Conservation (phyloP, 64 coral and sea anemone species). For the Stylophora pistillata region DNA sequence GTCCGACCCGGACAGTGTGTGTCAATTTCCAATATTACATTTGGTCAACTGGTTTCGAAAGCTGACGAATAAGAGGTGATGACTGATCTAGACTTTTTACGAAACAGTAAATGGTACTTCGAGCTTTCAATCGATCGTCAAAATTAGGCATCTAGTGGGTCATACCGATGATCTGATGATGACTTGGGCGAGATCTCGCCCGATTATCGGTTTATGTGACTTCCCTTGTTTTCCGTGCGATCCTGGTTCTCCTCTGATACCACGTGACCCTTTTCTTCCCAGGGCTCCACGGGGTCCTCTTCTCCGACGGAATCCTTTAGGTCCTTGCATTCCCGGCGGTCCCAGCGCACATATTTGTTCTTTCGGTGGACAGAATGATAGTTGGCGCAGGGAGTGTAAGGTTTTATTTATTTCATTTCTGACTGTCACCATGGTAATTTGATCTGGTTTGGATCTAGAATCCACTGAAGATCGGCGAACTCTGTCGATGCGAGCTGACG, state of each 20-base stretch:
- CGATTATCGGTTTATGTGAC: too few species aligned
- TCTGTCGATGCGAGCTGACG: not conserved
- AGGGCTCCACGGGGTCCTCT: not conserved
- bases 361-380: not conserved
- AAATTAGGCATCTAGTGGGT: too few species aligned
- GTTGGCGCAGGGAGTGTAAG: not conserved
- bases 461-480: not conserved
- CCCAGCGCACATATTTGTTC: constrained; percentile 3
- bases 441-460: not conserved
- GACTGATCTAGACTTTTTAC: too few species aligned
- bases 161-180: too few species aligned
- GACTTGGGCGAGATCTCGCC: too few species aligned
- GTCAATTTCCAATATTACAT: too few species aligned
- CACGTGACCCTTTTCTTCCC: not conserved
- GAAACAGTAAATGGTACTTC: too few species aligned
- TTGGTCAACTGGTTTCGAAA: too few species aligned
- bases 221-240: not conserved
- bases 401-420: not conserved
- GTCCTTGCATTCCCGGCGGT: constrained; percentile 28
- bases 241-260: not conserved
- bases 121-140: too few species aligned
- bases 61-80: too few species aligned
- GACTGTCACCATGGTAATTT: not conserved
- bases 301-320: constrained; percentile 21
- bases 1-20: too few species aligned